Conservation (phyloP, 2,797 vertebrate genomes). For the Hydrolagus colliei region DNA sequence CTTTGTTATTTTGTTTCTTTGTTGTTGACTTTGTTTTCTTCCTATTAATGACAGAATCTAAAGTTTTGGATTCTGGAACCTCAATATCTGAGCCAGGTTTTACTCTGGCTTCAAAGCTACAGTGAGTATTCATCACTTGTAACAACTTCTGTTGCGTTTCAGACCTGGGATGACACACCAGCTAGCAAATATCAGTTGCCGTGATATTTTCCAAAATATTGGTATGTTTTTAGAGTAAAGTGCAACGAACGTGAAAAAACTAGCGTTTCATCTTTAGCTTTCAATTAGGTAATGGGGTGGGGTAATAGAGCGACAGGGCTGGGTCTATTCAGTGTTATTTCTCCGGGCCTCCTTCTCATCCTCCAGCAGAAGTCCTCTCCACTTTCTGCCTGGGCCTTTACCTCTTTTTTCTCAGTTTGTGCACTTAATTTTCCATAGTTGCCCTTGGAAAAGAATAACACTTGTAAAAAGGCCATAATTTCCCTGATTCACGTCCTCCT, state of each 20-base stretch:
- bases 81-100: not conserved
- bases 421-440: not conserved
- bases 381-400: not conserved
- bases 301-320: not conserved
- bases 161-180: not conserved
- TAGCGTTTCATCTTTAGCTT: not conserved
- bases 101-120: not conserved
- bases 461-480: not conserved
- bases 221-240: not conserved
- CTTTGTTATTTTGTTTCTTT: no score
- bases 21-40: no score
- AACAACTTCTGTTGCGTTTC: not conserved
- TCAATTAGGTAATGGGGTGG: not conserved
- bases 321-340: not conserved
- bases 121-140: not conserved
- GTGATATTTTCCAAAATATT: not conserved
- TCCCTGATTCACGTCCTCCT: not conserved
- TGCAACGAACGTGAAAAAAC: not conserved
- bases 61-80: no score
- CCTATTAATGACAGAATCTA: no score
- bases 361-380: not conserved
- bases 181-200: not conserved
- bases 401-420: not conserved
- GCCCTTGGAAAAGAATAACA: not conserved
- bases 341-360: not conserved